Evolutionary conservation across 1,140 invertebrate genomes (phyloP), one percentile per base, ranked within the genome.

Genomic region (Halesus radiatus): DNA sequence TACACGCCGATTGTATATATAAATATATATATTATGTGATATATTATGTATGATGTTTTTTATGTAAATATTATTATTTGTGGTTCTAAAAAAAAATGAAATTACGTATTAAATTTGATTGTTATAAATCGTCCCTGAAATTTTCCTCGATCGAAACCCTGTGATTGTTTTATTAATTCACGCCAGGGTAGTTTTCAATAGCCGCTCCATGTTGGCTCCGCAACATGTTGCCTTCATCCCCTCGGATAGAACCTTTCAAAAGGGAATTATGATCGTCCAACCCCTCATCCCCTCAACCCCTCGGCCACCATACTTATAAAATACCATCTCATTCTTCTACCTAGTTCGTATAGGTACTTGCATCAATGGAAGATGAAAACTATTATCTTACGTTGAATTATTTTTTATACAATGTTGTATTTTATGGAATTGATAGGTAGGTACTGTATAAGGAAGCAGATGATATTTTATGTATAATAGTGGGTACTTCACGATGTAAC

Each of bases 151-250:
- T 45, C 37, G 37, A 54, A 72, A 54, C 20, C 1, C n/a, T 3
- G 10, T 16, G 45, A 54, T 72, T 72, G 50, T 72, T 72, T 72
- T 72, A 53, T 53, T 22, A 72, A 72, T 72, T 72, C 26, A 53
- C 68, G 50, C 68, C 20, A 5, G 18, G 68, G 18, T 72, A 50
- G 45, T 50, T 72, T 53, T 72, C 22, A 72, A 66, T 66, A 45
- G n/a, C 6, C 7, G 45, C 68, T 45, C 37, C 37, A 45, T 45
- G 13, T 45, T 45, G 37, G 8, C 8, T 13, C 20, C 22, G 68
- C 68, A 26, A 72, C 53, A 72, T 52, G 68, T 52, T 52, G 20
- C 68, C 15, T 52, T 45, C 37, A 45, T 32, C 37, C 37, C 37
- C 10, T 45, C 37, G 10, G 10, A 45, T 13, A 45, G 15, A n/a